Evolutionary conservation across 23 tunicate species (phyloP).

Genomic region (Trididemnum miniatum): DNA sequence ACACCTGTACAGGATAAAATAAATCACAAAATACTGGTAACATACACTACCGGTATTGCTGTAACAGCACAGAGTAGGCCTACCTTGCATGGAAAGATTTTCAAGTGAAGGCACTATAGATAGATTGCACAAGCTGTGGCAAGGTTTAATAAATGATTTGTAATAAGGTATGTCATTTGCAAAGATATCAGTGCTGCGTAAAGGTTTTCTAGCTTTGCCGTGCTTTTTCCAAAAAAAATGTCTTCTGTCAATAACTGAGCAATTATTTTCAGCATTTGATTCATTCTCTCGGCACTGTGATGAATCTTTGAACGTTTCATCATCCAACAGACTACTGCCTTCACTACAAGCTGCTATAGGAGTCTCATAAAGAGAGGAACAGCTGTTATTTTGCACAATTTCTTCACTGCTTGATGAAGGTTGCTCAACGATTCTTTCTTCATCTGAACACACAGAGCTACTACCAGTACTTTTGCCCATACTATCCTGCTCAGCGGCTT

Average conservation of each 20-base stretch:
- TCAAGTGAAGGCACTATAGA: not conserved
- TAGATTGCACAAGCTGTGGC: slow-evolving; percentile 11
- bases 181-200: not conserved
- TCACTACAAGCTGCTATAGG: not conserved
- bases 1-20: too few species aligned
- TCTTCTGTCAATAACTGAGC: not conserved
- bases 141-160: not conserved
- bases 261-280: not conserved
- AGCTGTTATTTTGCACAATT: not conserved
- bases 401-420: not conserved
- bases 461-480: not conserved
- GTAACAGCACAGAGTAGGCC: too few species aligned
- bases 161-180: not conserved
- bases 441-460: slow-evolving; percentile 7
- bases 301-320: not conserved
- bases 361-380: slow-evolving; percentile 2
- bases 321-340: not conserved
- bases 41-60: too few species aligned
- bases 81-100: too few species aligned
- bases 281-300: not conserved
- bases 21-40: too few species aligned
- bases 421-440: not conserved
- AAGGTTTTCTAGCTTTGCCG: not conserved
- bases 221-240: not conserved
- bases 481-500: not conserved